Percentiles rank a stretch among this genome's conserved stretches.
phyloP scores from a whole-genome alignment of 2,888 invertebrate genomes.

The Calameuta pallipes region DNA sequence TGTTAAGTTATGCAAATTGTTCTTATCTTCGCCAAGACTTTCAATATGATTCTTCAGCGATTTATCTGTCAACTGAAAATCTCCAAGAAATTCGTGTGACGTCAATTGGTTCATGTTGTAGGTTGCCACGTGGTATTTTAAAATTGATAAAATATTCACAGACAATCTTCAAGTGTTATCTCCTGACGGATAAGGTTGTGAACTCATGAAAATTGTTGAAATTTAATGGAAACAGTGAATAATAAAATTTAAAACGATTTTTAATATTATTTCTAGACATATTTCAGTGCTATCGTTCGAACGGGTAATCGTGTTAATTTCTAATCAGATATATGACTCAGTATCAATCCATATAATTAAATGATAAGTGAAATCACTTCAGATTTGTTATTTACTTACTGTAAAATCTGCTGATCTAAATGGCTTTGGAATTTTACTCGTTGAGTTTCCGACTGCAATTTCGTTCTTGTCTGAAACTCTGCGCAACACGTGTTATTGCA shows the following conservation, averaged over 20 bases:
- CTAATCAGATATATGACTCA: neutral
- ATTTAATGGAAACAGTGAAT: neutral
- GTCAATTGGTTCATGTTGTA: neutral
- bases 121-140: neutral
- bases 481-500: neutral
- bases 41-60: slow-evolving; percentile 26
- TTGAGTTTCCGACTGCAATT: neutral
- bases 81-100: neutral
- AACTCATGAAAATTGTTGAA: too few species aligned
- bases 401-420: neutral
- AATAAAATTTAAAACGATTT: neutral
- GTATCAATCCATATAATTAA: neutral
- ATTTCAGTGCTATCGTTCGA: neutral
- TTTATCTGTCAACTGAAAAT: neutral
- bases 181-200: too few species aligned
- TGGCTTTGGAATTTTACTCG: neutral
- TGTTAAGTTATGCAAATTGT: slow-evolving; percentile 50
- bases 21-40: slow-evolving; percentile 34
- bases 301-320: neutral
- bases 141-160: too few species aligned
- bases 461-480: neutral
- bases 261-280: neutral
- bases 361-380: neutral
- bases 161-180: too few species aligned
- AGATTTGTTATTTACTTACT: neutral